phyloP scores from a whole-genome alignment of 2,888 invertebrate genomes.

The Notodonta dromedarius region DNA sequence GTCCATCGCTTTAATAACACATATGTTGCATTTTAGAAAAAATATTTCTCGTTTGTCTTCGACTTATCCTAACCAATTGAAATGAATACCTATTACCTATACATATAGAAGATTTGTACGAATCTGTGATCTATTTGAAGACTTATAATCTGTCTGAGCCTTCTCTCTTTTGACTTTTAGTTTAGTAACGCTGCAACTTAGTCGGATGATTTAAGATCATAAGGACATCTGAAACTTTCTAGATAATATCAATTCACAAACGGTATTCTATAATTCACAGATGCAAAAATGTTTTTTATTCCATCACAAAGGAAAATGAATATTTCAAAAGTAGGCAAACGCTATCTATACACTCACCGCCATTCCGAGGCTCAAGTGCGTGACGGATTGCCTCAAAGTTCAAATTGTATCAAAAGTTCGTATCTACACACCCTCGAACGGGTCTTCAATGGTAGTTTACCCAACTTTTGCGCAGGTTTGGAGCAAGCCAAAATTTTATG shows the following conservation, averaged over 20 bases:
- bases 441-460: constrained; percentile 30
- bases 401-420: constrained; percentile 38
- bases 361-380: constrained; percentile 24
- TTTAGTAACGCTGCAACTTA: constrained; percentile 9
- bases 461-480: constrained; percentile 21
- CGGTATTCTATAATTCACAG: neutral
- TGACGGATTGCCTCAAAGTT: constrained; percentile 37
- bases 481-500: constrained; percentile 23
- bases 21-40: too few relatives aligned
- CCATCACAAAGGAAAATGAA: neutral
- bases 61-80: too few relatives aligned
- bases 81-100: too few relatives aligned
- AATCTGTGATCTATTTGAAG: too few relatives aligned
- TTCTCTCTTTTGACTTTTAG: too few relatives aligned
- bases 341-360: neutral
- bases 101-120: too few relatives aligned
- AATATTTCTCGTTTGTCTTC: too few relatives aligned
- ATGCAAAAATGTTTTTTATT: neutral
- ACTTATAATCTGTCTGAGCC: too few relatives aligned
- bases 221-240: neutral
- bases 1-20: too few relatives aligned
- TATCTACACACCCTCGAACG: constrained; percentile 18
- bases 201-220: constrained; percentile 6
- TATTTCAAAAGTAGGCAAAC: neutral
- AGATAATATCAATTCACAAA: neutral